Base-by-base conservation (phyloP, 2,797 vertebrate genomes). In the Nannoperca obscura region DNA sequence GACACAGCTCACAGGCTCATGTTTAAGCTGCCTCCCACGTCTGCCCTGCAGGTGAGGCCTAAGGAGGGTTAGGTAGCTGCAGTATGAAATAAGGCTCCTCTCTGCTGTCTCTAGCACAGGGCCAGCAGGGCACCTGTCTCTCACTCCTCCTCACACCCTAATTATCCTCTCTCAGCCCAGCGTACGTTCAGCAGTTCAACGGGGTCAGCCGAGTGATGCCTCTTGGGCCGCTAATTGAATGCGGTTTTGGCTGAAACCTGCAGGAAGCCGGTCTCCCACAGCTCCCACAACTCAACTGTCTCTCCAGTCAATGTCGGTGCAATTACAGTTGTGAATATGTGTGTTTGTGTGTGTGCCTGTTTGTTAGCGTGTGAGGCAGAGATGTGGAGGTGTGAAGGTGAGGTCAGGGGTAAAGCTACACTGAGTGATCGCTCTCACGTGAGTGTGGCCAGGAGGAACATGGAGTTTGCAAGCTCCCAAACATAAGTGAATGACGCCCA, bases 221-320 rank as follows among this genome's bases (percentile, higher is more conserved):
- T 92, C 89, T 90, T 61, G 85, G 84, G 89, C 84, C 62, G 38
- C 91, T 95, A 95, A 95, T 95, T 95, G 95, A 94, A 92, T 90
- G 75, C 73, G 60, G 82, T 91, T 90, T 90, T 87, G 82, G 80
- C 84, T 84, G 82, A 88, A 91, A 89, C 70, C 88, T 82, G 79
- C 79, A 81, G 84, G 87, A 90, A 89, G 82, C 69, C 71, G 5
- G 79, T 78, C 80, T 81, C 90, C 84, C 66, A 77, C 83, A 67
- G 87, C 84, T 88, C 67, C 38, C 71, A 66, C 71, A 67, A 84
- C 84, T 70, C 83, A 12, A 68, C 80, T 74, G 22, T 80, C 68
- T 59, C 83, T 84, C 65, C 63, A 70, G 78, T 78, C 78, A 71
- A 62, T 69, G 81, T 82, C 52, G 32, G 64, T 20, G 69, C 83